Evolutionary conservation across 2,113 vertebrate genomes (phyloP), one percentile per base, ranked within the genome.

Genomic region (Sardina pilchardus): DNA sequence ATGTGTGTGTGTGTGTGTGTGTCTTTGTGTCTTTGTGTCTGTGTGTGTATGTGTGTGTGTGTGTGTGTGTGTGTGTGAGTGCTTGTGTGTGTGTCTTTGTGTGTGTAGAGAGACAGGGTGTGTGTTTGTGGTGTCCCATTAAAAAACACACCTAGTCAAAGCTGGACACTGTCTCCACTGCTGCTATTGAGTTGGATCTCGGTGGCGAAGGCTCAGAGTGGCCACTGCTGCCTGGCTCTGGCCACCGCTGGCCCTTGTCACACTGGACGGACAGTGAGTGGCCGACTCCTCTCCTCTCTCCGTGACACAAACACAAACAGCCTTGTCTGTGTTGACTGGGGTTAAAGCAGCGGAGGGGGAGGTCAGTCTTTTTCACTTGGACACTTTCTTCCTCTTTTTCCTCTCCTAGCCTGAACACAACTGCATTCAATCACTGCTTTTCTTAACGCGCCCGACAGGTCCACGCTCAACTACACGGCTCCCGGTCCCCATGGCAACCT

Each of bases 401-500:
- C 9, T 26, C 30, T 7, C 10, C 59, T 36, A 36, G 10, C 10
- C 30, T 71, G 83, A 81, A 45, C 14, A 26, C 43, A 36, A 36
- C 67, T 36, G 67, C 82, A 84, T 86, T 89, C 82, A 82, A 53
- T 86, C 85, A 14, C 83, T 84, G 53, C 82, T 81, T 84, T 82
- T 83, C 67, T 71, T 86, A 59, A 75, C 39, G 59, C 80, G 43
- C 82, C 30, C 30, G 8, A 30, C 67, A 75, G 30, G 67, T 56
- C 21, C 53, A 6, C 19, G 4, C 53, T 56, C 53, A 24, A 24
- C 53, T 56, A 56, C 53, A 24, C 19, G 0, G 53, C 21, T 21
- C 83, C 26, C 81, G 26, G 86, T 87, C 86, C 81, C 89, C 89
- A 88, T 90, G 83, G 89, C 86, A 90, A 90, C 89, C 56, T 86